These are phyloP conservation scores for Tricholaema leucomelas DNA, from an alignment of 2,113 vertebrate species.

Conservation along the genomic window DNA sequence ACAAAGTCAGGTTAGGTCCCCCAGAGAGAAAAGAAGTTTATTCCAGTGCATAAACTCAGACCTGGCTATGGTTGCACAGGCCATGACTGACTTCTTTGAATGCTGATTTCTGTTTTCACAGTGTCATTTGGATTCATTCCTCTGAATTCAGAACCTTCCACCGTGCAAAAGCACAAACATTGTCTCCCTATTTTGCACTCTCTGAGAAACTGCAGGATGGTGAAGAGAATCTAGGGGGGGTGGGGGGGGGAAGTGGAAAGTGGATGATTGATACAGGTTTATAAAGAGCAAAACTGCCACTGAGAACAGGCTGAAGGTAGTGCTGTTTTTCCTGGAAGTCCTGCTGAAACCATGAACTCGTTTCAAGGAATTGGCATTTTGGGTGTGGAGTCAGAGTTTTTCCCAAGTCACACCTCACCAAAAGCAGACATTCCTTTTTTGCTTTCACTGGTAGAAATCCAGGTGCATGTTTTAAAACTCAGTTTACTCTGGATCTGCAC, in stretches of 20 bases:
- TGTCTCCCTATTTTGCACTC: neutral
- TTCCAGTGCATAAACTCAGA: neutral
- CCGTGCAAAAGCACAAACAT: neutral
- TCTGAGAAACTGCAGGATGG: neutral
- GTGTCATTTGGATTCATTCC: neutral
- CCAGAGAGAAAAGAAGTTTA: neutral
- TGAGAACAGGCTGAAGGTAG: neutral
- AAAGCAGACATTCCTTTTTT: neutral
- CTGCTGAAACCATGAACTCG: neutral
- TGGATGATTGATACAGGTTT: neutral
- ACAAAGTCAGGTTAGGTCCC: neutral
- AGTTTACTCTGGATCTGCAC: slow-evolving; percentile 11
- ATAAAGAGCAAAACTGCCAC: neutral
- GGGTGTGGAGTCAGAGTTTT: neutral
- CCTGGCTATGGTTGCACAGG: neutral
- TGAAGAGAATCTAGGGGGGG: neutral
- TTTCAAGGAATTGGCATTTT: neutral
- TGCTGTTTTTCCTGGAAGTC: neutral
- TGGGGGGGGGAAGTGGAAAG: no score
- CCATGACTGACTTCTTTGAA: neutral
- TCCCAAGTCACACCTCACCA: neutral
- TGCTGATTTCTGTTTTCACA: neutral
- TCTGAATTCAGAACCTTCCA: neutral
- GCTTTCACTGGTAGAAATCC: slow-evolving; percentile 13
- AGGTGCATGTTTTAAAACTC: neutral